Evolutionary conservation across 2,113 vertebrate genomes (phyloP).

Genomic region (Odontesthes bonariensis): DNA sequence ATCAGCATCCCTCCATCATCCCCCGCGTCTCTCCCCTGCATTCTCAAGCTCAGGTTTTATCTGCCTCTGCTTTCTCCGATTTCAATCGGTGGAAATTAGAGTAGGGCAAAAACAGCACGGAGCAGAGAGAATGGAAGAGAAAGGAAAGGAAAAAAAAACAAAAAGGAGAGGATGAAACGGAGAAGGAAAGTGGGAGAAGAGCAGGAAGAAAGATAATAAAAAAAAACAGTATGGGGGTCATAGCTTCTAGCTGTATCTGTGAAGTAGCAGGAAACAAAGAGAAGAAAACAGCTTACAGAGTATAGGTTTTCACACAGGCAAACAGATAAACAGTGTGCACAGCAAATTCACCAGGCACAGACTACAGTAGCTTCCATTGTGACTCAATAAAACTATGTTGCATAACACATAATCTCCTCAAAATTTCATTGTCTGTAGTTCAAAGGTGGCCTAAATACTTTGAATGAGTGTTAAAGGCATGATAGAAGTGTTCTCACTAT

Average conservation of each 20-base stretch:
- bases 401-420: constrained; percentile 23
- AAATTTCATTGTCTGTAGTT: constrained; percentile 7
- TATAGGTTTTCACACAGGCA: constrained; percentile 46
- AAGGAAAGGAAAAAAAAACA: constrained; percentile 4
- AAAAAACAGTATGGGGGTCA: constrained; percentile 61
- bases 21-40: constrained; percentile 27
- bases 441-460: constrained; percentile 30
- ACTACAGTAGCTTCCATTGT: constrained; percentile 2
- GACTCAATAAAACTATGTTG: constrained; percentile 17
- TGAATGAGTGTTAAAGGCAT: constrained; percentile 4
- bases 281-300: constrained; percentile 58
- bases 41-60: constrained; percentile 57
- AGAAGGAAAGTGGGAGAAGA: constrained; percentile 7
- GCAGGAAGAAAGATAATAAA: constrained; percentile 55
- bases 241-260: constrained; percentile 60
- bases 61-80: constrained; percentile 39
- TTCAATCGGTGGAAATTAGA: constrained; percentile 59
- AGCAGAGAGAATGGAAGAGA: constrained; percentile 10
- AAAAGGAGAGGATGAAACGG: constrained; percentile 31
- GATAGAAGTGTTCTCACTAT: neutral
- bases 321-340: constrained; percentile 48
- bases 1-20: constrained; percentile 54
- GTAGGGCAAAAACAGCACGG: constrained; percentile 49
- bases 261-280: constrained; percentile 61
- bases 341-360: neutral